Evolutionary conservation across 2,797 vertebrate species (phyloP).

Genomic region (Pantherophis vulpinus): DNA sequence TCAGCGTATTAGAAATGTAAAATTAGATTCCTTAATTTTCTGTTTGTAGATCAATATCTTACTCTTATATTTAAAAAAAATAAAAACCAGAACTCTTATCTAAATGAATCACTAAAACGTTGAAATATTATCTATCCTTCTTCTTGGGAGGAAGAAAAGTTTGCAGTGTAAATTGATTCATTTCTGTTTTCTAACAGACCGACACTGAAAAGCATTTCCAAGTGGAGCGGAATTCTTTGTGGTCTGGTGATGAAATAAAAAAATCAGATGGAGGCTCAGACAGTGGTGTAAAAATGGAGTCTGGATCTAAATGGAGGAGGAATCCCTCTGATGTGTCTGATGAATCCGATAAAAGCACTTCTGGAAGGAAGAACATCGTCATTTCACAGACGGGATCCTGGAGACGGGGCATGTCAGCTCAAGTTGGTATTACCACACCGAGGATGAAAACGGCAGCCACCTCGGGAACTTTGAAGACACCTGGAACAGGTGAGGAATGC

Average conservation of each 20-base stretch:
- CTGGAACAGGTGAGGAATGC: constrained; percentile 82
- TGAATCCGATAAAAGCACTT: constrained; percentile 90
- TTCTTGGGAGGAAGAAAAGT: neutral
- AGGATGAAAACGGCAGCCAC: constrained; percentile 82
- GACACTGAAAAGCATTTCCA: constrained; percentile 91
- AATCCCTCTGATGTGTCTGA: constrained; percentile 92
- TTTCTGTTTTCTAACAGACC: constrained; percentile 76
- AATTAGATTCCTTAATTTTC: neutral
- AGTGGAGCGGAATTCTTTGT: constrained; percentile 77
- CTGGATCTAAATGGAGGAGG: constrained; percentile 84
- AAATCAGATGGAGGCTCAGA: constrained; percentile 87
- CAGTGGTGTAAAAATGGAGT: constrained; percentile 86
- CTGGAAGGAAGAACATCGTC: constrained; percentile 82
- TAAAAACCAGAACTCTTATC: neutral
- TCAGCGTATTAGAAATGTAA: accelerated
- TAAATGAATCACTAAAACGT: neutral
- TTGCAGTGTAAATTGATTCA: constrained; percentile 25
- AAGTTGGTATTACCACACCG: constrained; percentile 92
- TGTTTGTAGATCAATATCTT: neutral
- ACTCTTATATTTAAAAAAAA: constrained; percentile 1
- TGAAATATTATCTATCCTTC: neutral
- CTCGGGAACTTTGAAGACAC: constrained; percentile 77
- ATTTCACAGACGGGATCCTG: constrained; percentile 93
- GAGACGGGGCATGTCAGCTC: constrained; percentile 92
- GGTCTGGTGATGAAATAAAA: constrained; percentile 88